Evolutionary conservation across 2,113 vertebrate species (phyloP).

Genomic region (Grammomys dolichurus): DNA sequence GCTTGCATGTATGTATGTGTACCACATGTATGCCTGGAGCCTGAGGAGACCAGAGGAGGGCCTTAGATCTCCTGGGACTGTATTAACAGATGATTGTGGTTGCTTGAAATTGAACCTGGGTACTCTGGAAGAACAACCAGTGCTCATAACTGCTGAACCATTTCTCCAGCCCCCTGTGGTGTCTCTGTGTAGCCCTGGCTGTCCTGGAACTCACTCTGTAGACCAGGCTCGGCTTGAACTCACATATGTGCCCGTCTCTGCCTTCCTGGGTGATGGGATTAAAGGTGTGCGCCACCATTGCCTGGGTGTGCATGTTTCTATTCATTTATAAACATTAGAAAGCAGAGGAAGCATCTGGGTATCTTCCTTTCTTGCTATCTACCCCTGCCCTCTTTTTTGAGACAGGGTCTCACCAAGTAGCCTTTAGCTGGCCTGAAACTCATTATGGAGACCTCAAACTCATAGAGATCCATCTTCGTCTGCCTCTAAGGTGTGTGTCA

Average conservation of each 20-base stretch:
- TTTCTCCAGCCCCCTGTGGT: neutral
- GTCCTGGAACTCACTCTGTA: neutral
- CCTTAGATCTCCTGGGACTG: neutral
- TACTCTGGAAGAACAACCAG: neutral
- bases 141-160: neutral
- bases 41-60: neutral
- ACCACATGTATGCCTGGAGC: neutral
- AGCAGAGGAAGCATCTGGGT: neutral
- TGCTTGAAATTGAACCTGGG: neutral
- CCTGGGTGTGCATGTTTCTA: neutral
- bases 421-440: neutral
- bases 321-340: conserved; percentile 20
- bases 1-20: neutral
- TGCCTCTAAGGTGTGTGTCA: neutral
- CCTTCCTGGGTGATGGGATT: neutral
- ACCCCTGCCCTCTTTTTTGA: neutral
- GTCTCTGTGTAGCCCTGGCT: neutral
- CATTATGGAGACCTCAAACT: neutral
- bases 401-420: neutral
- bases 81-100: neutral
- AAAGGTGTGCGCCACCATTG: neutral
- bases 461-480: neutral
- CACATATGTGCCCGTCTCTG: neutral
- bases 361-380: neutral
- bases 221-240: neutral